Evolutionary conservation across 2,113 vertebrate genomes (phyloP), one percentile per base, ranked within the genome.

Genomic region (Todiramphus saurophagus): DNA sequence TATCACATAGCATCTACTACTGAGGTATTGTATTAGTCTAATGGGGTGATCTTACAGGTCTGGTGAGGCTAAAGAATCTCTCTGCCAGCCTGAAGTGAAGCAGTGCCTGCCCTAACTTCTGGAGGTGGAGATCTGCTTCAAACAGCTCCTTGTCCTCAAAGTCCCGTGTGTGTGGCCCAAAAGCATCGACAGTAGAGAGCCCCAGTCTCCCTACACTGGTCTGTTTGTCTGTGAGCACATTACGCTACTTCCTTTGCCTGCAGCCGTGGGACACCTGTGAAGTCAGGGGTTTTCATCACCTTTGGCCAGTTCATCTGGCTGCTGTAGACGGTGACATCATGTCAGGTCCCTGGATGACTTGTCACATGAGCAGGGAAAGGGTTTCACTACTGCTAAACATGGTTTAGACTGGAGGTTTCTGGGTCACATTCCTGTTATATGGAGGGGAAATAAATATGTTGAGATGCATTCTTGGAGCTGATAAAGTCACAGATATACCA

Each of bases 121-220:
- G 10, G 43, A 55, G 23, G 14, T 39, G n/a, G 35, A 23, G 64
- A 66, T 53, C 10, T 41, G 13, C 70, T 78, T 46, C 59, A 30
- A 11, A 17, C 14, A 5, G 6, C 21, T 70, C 44, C 41, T 50
- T 44, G 30, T 31, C 41, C 41, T 56, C 20, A 39, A 17, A 19
- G 11, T 6, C 25, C 25, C 1, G 0, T 0, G 7, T 21, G n/a
- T 5, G 5, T n/a, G n/a, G 35, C 53, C n/a, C 43, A 28, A 20
- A 31, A 33, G 21, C 10, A 3, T 39, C 72, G 23, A 6, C 4
- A 41, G 24, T 67, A 28, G 53, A 43, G 39, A 48, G 7, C 14
- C 48, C 10, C 13, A 1, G 13, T 35, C 44, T 46, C 25, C 1
- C 62, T 14, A 21, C 25, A 9, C 39, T 6, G 15, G 15, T 35